A percentile compares a stretch with the other conserved stretches of the same genome.
These are phyloP conservation scores for Sesamia nonagrioides DNA, from an alignment of 1,140 invertebrate species.

Conservation along the genomic window DNA sequence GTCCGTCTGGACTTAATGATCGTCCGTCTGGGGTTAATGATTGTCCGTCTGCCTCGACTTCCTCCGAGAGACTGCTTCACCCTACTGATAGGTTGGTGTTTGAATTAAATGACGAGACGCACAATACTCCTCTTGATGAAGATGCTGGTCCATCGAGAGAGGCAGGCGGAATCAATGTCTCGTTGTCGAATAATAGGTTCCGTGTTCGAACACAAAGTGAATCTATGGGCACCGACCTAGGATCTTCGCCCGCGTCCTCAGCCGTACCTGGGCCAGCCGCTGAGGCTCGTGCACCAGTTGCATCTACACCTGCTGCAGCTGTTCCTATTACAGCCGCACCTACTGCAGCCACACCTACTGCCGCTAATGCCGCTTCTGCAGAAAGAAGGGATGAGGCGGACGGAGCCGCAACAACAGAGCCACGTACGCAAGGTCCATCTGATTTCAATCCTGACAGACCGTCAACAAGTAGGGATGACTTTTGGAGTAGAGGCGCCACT, in stretches of 20 bases:
- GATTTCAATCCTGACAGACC: slow-evolving; percentile 67
- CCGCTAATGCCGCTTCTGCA: neutral
- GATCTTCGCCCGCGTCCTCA: neutral
- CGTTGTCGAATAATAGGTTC: slow-evolving; percentile 67
- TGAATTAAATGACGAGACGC: slow-evolving; percentile 65
- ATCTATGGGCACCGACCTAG: slow-evolving; percentile 19
- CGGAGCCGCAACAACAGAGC: neutral
- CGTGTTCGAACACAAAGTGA: slow-evolving; percentile 68
- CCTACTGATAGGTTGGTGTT: slow-evolving; percentile 74
- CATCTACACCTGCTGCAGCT: neutral
- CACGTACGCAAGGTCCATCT: slow-evolving; percentile 16
- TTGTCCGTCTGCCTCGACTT: slow-evolving; percentile 39
- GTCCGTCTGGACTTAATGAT: too few species aligned
- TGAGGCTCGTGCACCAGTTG: neutral
- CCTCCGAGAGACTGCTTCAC: slow-evolving; percentile 56
- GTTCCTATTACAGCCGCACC: neutral
- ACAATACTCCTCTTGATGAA: slow-evolving; percentile 50
- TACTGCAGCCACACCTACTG: too few species aligned
- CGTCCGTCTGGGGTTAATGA: slow-evolving; percentile 4
- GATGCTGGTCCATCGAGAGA: slow-evolving; percentile 56
- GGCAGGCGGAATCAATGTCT: slow-evolving; percentile 62
- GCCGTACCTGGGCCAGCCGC: neutral
- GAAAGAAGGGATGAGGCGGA: neutral
- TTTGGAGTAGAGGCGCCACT: slow-evolving; percentile 63
- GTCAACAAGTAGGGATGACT: slow-evolving; percentile 76